Conservation (phyloP, 2,797 vertebrate genomes). For the Molossus molossus region DNA sequence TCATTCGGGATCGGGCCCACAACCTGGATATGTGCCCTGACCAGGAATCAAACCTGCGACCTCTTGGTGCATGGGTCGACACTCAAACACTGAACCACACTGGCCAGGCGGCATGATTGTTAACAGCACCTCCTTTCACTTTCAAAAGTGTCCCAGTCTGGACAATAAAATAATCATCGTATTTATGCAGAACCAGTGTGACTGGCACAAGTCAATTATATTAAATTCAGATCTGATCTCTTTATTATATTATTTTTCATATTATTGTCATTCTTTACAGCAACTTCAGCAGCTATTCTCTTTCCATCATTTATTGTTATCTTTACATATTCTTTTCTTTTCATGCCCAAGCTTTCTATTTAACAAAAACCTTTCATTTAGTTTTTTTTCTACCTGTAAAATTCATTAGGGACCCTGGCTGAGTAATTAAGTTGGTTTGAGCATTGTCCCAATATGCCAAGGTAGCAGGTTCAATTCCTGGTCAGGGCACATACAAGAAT, state of each 20-base stretch:
- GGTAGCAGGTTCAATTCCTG: too few species aligned
- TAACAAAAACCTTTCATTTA: slow-evolving; percentile 48
- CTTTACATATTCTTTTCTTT: neutral
- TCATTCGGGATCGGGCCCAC: too few species aligned
- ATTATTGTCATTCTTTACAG: neutral
- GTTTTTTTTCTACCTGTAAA: slow-evolving; percentile 21
- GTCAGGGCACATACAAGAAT: too few species aligned
- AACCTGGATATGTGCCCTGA: too few species aligned
- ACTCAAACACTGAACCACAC: too few species aligned
- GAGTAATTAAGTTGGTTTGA: too few species aligned
- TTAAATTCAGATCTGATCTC: neutral
- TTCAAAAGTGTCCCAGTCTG: neutral
- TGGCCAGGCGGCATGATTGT: neutral
- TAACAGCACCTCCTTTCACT: neutral
- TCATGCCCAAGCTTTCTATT: slow-evolving; percentile 13
- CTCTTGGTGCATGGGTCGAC: too few species aligned
- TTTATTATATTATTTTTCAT: neutral
- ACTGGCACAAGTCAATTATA: neutral
- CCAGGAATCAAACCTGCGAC: too few species aligned
- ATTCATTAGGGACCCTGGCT: neutral
- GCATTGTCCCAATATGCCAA: too few species aligned
- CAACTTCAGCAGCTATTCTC: neutral
- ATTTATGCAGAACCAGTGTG: neutral
- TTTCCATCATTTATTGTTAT: neutral
- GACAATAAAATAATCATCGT: neutral